Conservation (phyloP, 2,113 vertebrate genomes). For the Mellivora capensis region DNA sequence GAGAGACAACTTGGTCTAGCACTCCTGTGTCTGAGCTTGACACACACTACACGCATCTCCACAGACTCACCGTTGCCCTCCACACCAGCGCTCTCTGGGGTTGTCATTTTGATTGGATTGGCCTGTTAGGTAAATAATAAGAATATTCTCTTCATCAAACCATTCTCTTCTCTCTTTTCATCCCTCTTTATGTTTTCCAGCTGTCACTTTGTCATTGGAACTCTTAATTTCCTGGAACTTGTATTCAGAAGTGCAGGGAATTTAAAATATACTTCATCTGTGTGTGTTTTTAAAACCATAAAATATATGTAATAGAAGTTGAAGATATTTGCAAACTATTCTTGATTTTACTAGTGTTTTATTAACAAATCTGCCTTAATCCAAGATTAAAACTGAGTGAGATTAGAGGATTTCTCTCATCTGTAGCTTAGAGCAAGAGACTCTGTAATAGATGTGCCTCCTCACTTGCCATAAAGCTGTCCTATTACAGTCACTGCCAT, state of each 20-base stretch:
- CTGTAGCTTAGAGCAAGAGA: conserved; percentile 81
- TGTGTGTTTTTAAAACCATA: conserved; percentile 74
- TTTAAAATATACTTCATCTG: conserved; percentile 57
- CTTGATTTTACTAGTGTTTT: conserved; percentile 85
- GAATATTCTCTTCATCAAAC: background rate
- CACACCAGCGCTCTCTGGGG: background rate
- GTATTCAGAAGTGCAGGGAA: background rate
- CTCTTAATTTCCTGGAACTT: background rate
- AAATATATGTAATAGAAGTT: conserved; percentile 68
- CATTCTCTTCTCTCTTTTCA: background rate
- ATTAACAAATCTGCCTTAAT: conserved; percentile 87
- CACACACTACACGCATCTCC: background rate
- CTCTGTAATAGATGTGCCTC: conserved; percentile 80
- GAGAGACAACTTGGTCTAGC: background rate
- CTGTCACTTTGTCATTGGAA: background rate
- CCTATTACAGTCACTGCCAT: conserved; percentile 72
- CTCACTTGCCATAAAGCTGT: conserved; percentile 81
- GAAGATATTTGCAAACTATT: conserved; percentile 86
- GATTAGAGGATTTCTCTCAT: conserved; percentile 86
- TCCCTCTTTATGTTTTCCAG: background rate
- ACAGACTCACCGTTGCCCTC: background rate
- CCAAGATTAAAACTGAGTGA: conserved; percentile 83
- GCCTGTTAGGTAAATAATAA: background rate
- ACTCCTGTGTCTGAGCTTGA: background rate
- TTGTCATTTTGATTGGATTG: background rate